These are phyloP conservation scores for Chunga burmeisteri DNA, from an alignment of 2,113 vertebrate genomes.

Conservation along the genomic window DNA sequence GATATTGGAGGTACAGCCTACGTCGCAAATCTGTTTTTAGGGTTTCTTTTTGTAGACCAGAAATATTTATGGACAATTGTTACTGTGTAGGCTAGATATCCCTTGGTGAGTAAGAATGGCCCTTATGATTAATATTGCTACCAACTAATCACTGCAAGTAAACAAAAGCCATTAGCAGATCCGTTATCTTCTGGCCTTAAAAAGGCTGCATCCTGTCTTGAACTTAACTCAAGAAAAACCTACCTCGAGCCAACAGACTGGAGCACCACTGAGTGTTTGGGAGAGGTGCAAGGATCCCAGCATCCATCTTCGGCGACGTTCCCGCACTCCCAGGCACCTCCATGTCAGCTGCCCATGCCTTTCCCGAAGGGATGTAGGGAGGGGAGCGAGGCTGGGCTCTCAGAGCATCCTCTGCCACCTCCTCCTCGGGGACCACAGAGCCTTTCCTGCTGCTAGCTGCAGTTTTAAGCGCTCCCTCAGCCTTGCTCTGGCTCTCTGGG, in stretches of 20 bases:
- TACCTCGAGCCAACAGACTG: rapidly evolving
- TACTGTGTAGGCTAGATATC: background rate
- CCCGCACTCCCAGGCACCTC: background rate
- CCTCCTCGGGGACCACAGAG: rapidly evolving
- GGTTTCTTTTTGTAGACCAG: background rate
- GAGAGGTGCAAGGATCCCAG: background rate
- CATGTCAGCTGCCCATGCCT: rapidly evolving
- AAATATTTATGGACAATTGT: background rate
- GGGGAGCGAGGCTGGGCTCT: background rate
- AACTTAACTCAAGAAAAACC: background rate
- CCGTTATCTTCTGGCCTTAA: background rate
- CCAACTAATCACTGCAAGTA: background rate
- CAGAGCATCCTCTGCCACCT: background rate
- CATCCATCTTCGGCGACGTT: background rate
- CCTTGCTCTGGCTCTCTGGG: background rate
- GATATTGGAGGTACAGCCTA: background rate
- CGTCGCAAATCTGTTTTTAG: background rate
- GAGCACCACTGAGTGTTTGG: background rate
- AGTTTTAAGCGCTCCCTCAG: background rate
- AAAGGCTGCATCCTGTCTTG: background rate
- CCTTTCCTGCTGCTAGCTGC: background rate
- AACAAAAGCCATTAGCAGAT: background rate
- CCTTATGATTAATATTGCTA: background rate
- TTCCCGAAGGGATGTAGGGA: too few relatives aligned
- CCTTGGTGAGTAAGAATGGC: background rate